A percentile compares a stretch with the other conserved stretches of the same genome.
phyloP scores from a whole-genome alignment of 2,888 invertebrate genomes.

The Physocephala rufipes region DNA sequence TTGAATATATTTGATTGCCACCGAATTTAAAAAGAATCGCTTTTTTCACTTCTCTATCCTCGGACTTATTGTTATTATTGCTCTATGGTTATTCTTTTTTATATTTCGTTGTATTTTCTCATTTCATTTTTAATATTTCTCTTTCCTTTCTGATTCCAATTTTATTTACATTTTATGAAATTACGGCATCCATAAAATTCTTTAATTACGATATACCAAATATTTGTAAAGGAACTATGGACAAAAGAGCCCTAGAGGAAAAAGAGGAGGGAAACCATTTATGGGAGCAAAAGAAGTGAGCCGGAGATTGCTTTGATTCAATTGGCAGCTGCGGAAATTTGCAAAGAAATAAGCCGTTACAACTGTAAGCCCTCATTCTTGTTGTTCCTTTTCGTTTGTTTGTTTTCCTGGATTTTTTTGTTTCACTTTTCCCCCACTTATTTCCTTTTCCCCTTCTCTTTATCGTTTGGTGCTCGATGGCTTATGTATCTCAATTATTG shows the following conservation, averaged over 20 bases:
- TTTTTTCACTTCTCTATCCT: too few species aligned
- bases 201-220: conserved; percentile 4
- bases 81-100: background rate
- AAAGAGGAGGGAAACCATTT: background rate
- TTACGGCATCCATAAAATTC: conserved; percentile 25
- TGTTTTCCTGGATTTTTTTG: too few species aligned
- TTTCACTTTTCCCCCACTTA: too few species aligned
- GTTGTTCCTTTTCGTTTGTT: too few species aligned
- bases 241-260: too few species aligned
- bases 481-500: background rate
- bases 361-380: too few species aligned
- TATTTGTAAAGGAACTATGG: background rate
- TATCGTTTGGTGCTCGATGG: too few species aligned
- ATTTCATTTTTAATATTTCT: background rate
- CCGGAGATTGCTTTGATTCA: conserved; percentile 9
- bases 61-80: background rate
- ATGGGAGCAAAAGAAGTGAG: background rate
- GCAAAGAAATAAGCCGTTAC: background rate
- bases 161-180: conserved; percentile 24
- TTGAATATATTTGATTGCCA: too few species aligned
- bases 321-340: conserved; percentile 14
- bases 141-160: too few species aligned
- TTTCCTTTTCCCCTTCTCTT: too few species aligned
- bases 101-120: background rate
- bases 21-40: too few species aligned